Base-by-base conservation (phyloP, 2,113 vertebrate species). In the Chunga burmeisteri region DNA sequence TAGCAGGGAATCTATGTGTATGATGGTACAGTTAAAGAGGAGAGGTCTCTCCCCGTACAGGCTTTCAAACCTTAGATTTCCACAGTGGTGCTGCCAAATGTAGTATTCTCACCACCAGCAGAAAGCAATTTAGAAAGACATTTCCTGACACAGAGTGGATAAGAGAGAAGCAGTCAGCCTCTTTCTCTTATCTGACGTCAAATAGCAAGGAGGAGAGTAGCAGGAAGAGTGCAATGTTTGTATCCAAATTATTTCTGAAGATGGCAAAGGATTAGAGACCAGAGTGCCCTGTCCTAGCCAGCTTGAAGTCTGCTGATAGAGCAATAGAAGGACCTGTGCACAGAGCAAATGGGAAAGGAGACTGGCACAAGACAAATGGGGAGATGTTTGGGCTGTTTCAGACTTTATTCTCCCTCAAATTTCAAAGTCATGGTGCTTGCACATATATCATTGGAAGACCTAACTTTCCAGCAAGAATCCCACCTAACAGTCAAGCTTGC, bases 281-380 rank as follows among this genome's bases (percentile, higher is more conserved):
- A 55, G 7, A 6, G 9, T 93, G 6, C 55, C 22, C 56, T 42
- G 25, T 58, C 26, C 32, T 26, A 21, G 21, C 10, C 23, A 53
- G 10, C 6, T 27, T 40, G 23, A 10, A 22, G 9, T 30, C 50
- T 65, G 40, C 50, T 46, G 25, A 32, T 66, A 22, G 25, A 55
- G 16, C 16, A 66, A 4, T 2, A 32, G 27, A 38, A 59, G 27
- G 18, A 56, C 17, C 18, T 29, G 7, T 4, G 7, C 0, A 0
- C 40, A 36, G 20, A 14, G 25, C 13, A 75, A 50, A 25, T 7
- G 21, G n/a, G n/a, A 75, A 74, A 70, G 19, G 8, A 79, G 55
- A 27, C 32, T n/a, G n/a, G 20, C 12, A 38, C 49, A 46, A 38
- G 29, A 49, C 6, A 63, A 59, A 25, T 1, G 4, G 11, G 14